Evolutionary conservation across 1,140 invertebrate genomes (phyloP), one percentile per base, ranked within the genome.

Genomic region (Drosophila leontia): DNA sequence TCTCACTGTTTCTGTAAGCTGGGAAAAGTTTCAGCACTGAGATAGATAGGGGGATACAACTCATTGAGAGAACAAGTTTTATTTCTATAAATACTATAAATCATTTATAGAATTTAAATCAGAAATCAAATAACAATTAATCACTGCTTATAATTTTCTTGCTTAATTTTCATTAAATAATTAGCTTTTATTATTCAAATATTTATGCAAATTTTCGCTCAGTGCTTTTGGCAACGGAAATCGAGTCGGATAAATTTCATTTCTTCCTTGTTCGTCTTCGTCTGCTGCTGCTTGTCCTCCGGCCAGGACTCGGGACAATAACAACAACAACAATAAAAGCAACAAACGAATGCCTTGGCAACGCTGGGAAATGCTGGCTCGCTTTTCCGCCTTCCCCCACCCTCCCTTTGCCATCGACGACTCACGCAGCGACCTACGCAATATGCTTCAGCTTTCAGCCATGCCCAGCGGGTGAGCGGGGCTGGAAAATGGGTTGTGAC

Each of bases 341-440:
- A 59, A 56, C 29, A 65, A 34, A 57, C 3, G 26, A 68, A 67
- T 84, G 85, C 78, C 84, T 71, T 84, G 81, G 78, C 85, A 87
- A 87, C 84, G 61, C 70, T 42, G 61, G 50, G 37, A 57, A 44
- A 64, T 39, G 32, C 29, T 39, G 34, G 57, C 57, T 32, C 23
- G 41, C 53, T 41, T 68, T 70, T 32, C 35, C 50, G 12, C 15
- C 23, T 74, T 53, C 9, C 34, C 32, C 8, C 13, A 2, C 3
- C 8, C 12, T 7, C 53, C 11, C 32, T 29, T 29, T 4, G 23
- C 8, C 23, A 17, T 17, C 47, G 68, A 53, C 50, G 74, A 70
- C 70, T 71, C 84, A 88, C 84, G 74, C 85, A 88, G 82, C 63
- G 85, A 90, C 85, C 86, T 90, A 90, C 85, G 85, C 85, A 90